Percentiles rank a stretch among this genome's conserved stretches.
Evolutionary conservation across 2,888 invertebrate species (phyloP).

Genomic region (Aporophyla lueneburgensis): DNA sequence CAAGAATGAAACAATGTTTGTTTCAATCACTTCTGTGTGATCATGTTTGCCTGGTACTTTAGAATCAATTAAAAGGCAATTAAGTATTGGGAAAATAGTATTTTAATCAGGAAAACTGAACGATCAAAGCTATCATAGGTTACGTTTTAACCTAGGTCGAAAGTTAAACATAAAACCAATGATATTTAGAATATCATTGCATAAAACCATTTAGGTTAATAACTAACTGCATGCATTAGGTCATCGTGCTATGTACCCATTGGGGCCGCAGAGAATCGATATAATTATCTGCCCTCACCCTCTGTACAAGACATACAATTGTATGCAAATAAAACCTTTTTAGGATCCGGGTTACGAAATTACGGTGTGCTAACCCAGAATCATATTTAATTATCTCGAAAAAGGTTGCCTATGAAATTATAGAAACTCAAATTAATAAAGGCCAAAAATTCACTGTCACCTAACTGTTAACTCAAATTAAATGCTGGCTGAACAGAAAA

Average conservation of each 20-base stretch:
- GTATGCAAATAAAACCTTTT: slow-evolving; percentile 64
- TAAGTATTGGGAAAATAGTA: background rate
- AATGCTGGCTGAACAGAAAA: slow-evolving; percentile 1
- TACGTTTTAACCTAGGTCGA: background rate
- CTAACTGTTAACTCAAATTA: slow-evolving; percentile 33
- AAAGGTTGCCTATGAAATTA: slow-evolving; percentile 57
- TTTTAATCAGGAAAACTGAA: background rate
- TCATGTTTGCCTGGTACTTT: slow-evolving; percentile 32
- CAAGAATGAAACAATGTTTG: background rate
- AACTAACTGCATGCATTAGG: slow-evolving; percentile 28
- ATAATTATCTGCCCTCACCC: slow-evolving; percentile 17
- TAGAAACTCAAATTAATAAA: slow-evolving; percentile 58
- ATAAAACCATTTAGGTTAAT: too few relatives aligned
- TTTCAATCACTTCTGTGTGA: slow-evolving; percentile 11
- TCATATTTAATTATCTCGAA: slow-evolving; percentile 59
- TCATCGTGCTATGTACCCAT: slow-evolving; percentile 34
- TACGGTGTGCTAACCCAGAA: slow-evolving; percentile 39
- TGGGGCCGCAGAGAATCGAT: slow-evolving; percentile 45
- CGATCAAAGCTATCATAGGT: background rate
- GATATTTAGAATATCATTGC: too few relatives aligned
- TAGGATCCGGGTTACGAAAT: slow-evolving; percentile 16
- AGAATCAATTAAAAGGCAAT: background rate
- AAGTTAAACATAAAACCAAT: slow-evolving; percentile 13
- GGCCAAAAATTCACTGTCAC: slow-evolving; percentile 31
- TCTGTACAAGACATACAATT: slow-evolving; percentile 24